Base-by-base conservation (phyloP, 2,113 vertebrate genomes). In the Scalopus aquaticus region DNA sequence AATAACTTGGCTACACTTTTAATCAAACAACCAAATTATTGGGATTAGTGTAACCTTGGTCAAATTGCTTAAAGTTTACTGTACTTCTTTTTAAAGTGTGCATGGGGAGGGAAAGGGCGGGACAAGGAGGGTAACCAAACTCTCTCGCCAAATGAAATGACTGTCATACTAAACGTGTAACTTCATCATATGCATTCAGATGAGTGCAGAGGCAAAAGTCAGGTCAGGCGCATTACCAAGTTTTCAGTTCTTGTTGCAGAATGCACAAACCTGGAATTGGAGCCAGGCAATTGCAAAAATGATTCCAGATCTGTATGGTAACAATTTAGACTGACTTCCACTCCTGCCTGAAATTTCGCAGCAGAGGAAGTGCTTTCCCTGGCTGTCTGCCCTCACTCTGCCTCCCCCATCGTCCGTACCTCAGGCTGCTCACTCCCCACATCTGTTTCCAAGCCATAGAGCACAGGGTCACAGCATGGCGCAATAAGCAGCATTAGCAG, bases 161-260 rank as follows among this genome's bases (percentile, higher is more conserved):
- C 73, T 88, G 81, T 88, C 93, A 32, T 26, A 83, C 60, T 91
- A 76, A 96, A 87, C 11, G 32, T 93, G 93, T 69, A 87, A 84
- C 94, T 90, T 95, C 95, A 85, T 91, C 80, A 97, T 90, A 96
- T 64, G 54, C 1, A 32, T 94, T 96, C 62, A 80, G 91, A 96
- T 92, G 95, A 97, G 96, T 96, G 74, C 93, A 95, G 91, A 96
- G 94, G 95, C 85, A 93, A 96, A 97, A 97, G 93, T 96, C 95
- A 97, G 92, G 82, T 88, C 92, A 91, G 92, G 60, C 86, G 72
- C 87, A 60, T 96, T 94, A 94, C 77, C 80, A 90, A 37, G 87
- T 93, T 96, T 96, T 96, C 62, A 51, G 72, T 94, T 98, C 96
- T 96, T 74, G 44, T 97, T 95, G 91, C 79, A 88, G 70, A 91